Evolutionary conservation across 2,113 vertebrate genomes (phyloP).

Genomic region (Eudorcas thomsonii): DNA sequence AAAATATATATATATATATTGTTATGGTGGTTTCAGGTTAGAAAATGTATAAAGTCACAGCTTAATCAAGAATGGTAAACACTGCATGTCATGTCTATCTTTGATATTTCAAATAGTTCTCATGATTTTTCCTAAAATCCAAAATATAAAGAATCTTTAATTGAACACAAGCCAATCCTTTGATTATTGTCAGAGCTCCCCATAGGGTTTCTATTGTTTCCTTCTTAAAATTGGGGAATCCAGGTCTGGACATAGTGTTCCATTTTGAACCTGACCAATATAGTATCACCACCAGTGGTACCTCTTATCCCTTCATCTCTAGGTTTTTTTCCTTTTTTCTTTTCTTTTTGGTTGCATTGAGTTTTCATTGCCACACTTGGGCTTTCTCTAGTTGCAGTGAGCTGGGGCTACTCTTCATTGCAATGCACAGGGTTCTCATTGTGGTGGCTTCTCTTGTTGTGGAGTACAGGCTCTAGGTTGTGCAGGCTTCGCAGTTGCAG

Average conservation of each 20-base stretch:
- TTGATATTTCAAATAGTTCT: constrained; percentile 8
- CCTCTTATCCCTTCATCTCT: not conserved
- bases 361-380: not conserved
- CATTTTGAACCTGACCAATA: not conserved
- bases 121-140: constrained; percentile 18
- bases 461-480: not conserved
- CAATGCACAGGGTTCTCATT: not conserved
- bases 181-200: not conserved
- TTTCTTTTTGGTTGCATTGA: not conserved
- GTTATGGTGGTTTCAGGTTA: constrained; percentile 62
- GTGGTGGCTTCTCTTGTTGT: not conserved
- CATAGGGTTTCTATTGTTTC: not conserved
- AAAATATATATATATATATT: not conserved
- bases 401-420: not conserved
- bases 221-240: not conserved
- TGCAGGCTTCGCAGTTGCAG: not conserved
- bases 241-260: not conserved
- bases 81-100: not conserved
- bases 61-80: constrained; percentile 1
- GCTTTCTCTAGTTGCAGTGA: not conserved
- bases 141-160: constrained; percentile 22
- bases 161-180: not conserved
- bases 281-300: not conserved
- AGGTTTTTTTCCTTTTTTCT: not conserved
- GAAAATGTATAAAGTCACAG: constrained; percentile 32